Conservation (phyloP, 2,797 vertebrate species). For the Delichon dasypus region DNA sequence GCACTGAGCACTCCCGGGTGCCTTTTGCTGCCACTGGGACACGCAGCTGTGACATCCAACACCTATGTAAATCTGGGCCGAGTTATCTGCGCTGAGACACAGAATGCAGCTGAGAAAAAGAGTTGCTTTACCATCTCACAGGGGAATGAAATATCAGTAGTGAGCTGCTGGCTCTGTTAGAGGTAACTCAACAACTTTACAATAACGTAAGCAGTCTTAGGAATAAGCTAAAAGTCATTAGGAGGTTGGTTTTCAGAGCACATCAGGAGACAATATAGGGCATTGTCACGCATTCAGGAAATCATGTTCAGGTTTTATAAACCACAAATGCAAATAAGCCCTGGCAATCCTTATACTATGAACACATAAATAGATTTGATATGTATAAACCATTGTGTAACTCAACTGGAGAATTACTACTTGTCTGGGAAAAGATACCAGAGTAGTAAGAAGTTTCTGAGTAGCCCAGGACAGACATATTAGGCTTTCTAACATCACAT, state of each 20-base stretch:
- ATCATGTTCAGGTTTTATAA: slow-evolving; percentile 18
- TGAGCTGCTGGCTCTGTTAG: background rate
- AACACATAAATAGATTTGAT: slow-evolving; percentile 1
- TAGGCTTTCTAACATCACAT: background rate
- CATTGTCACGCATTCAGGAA: background rate
- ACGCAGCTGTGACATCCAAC: slow-evolving; percentile 21
- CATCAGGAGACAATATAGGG: background rate
- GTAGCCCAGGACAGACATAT: background rate
- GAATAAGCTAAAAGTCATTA: background rate
- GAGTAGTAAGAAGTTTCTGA: background rate
- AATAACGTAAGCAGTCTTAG: background rate
- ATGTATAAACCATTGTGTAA: background rate
- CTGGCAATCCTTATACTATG: background rate
- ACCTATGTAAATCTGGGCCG: slow-evolving; percentile 34
- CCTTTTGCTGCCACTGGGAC: slow-evolving; percentile 13
- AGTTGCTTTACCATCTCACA: background rate
- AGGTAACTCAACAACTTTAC: slow-evolving; percentile 2
- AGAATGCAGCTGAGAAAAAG: background rate
- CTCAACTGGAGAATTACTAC: background rate
- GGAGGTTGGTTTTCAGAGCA: background rate
- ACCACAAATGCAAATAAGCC: slow-evolving; percentile 35
- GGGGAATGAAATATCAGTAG: background rate
- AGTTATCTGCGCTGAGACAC: slow-evolving; percentile 39
- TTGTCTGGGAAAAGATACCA: background rate
- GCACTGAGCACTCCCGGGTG: background rate